phyloP scores from a whole-genome alignment of 2,888 invertebrate species.

The Cerceris ruficornis region DNA sequence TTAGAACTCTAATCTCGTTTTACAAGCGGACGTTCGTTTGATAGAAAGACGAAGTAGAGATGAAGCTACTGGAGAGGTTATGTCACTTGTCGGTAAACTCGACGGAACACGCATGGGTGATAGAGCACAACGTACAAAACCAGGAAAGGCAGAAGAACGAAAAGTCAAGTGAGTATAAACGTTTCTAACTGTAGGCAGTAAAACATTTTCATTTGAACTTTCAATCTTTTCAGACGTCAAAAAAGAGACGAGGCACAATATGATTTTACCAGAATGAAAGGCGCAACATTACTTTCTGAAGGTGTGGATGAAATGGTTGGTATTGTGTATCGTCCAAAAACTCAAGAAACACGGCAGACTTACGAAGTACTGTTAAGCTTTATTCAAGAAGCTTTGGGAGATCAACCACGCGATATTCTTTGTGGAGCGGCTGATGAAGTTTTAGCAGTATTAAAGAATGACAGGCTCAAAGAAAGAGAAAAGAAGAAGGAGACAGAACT shows the following conservation, averaged over 20 bases:
- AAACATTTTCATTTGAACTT: too few species aligned
- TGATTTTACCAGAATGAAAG: conserved; percentile 95
- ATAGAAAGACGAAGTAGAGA: conserved; percentile 98
- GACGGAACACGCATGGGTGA: conserved; percentile 98
- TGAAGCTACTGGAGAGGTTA: conserved; percentile 99
- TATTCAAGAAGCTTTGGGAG: conserved; percentile 98
- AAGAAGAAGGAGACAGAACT: conserved; percentile 95
- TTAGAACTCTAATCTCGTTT: conserved; percentile 99
- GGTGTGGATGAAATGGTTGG: conserved; percentile 96
- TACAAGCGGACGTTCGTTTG: conserved; percentile 99
- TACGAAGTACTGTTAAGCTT: conserved; percentile 98
- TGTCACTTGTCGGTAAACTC: conserved; percentile 96
- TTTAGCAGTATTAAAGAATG: conserved; percentile 96
- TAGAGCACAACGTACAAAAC: conserved; percentile 94
- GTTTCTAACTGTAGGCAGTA: neutral
- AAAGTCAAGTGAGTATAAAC: conserved; percentile 90
- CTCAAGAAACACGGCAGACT: conserved; percentile 98
- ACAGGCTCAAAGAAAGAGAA: conserved; percentile 95
- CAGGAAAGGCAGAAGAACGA: conserved; percentile 95
- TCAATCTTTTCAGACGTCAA: conserved; percentile 85
- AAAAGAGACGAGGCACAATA: conserved; percentile 96
- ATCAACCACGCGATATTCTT: conserved; percentile 97
- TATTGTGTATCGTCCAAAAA: conserved; percentile 97
- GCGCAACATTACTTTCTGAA: conserved; percentile 92
- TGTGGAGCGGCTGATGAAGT: conserved; percentile 99